A percentile compares a stretch with the other conserved stretches of the same genome.
Conservation (phyloP, 2,113 vertebrate species). For the Clarias batrachus region DNA sequence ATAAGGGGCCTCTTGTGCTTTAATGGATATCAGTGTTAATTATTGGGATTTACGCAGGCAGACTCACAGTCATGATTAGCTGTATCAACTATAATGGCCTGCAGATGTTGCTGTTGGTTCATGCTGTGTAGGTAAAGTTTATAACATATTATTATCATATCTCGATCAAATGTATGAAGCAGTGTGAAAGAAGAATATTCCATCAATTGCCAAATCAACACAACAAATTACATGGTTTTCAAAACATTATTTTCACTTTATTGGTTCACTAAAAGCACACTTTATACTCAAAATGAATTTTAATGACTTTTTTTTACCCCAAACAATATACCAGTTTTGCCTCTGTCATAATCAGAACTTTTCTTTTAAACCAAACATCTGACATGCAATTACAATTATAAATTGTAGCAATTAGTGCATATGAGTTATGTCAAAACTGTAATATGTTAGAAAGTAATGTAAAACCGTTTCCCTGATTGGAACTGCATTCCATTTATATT, state of each 20-base stretch:
- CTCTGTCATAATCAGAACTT: not conserved
- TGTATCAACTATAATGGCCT: constrained; percentile 14
- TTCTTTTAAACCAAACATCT: not conserved
- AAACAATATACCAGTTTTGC: not conserved
- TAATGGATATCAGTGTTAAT: not conserved
- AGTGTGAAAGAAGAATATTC: not conserved
- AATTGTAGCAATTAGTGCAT: constrained; percentile 9
- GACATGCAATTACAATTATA: not conserved
- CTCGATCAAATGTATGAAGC: not conserved
- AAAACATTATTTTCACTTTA: constrained; percentile 42
- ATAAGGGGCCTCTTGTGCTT: not conserved
- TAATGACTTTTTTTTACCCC: not conserved
- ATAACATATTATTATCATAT: not conserved
- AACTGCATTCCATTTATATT: not conserved
- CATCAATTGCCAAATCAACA: not conserved
- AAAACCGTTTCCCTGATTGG: not conserved
- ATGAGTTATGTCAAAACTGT: constrained; percentile 1
- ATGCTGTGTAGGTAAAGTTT: not conserved
- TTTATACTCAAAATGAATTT: constrained; percentile 40
- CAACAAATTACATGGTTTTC: not conserved
- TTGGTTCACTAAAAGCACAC: constrained; percentile 44
- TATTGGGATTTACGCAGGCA: not conserved
- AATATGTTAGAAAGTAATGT: constrained; percentile 13
- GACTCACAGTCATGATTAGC: not conserved
- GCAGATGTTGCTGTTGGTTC: constrained; percentile 37